A percentile compares a stretch with the other conserved stretches of the same genome.
These are phyloP conservation scores for Drosophila saltans DNA, from an alignment of 1,140 invertebrate genomes.

Conservation along the genomic window DNA sequence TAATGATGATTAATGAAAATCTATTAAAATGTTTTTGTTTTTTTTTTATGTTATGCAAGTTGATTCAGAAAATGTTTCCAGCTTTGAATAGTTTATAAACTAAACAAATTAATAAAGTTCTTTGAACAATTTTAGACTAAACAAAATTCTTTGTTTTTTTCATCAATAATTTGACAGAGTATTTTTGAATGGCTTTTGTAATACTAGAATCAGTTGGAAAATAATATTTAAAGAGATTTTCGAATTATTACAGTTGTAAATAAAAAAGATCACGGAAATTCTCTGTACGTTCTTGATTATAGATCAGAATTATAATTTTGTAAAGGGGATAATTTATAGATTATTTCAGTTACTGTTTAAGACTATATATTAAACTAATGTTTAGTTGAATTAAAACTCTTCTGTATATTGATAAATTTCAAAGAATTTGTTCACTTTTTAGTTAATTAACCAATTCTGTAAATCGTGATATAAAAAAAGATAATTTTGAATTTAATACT, in stretches of 20 bases:
- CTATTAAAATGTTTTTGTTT: not conserved
- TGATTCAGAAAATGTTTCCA: not conserved
- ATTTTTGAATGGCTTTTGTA: not conserved
- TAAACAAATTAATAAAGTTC: slow-evolving; percentile 5
- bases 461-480: not conserved
- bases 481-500: not conserved
- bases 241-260: not conserved
- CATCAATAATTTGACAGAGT: not conserved
- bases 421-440: not conserved
- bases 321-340: no score
- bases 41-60: not conserved
- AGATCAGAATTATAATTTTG: no score
- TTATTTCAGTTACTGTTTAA: no score
- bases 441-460: no score
- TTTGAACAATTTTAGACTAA: not conserved
- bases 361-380: no score
- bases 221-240: not conserved
- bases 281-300: not conserved
- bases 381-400: no score
- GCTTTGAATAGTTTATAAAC: not conserved
- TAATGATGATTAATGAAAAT: slow-evolving; percentile 1
- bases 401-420: no score
- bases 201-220: not conserved
- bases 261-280: not conserved
- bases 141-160: not conserved